A percentile compares a stretch with the other conserved stretches of the same genome.
Evolutionary conservation across 2,113 vertebrate species (phyloP).

Genomic region (Zosterops japonicus): DNA sequence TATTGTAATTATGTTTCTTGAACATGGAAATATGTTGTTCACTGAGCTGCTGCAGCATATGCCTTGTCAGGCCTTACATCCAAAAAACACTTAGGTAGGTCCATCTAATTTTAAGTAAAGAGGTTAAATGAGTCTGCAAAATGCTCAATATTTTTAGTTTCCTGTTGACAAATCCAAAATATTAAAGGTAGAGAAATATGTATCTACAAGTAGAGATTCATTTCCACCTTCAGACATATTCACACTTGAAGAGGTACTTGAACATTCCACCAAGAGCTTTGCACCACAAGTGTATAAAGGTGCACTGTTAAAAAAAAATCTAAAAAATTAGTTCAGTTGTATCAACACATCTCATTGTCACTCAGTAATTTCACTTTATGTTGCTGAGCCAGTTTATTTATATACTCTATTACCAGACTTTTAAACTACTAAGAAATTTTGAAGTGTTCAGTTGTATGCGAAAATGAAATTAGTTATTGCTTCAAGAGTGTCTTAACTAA

Average conservation of each 20-base stretch:
- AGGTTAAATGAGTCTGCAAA: background rate
- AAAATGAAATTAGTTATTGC: background rate
- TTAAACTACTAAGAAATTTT: background rate
- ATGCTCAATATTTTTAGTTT: background rate
- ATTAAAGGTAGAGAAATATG: background rate
- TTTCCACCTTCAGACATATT: background rate
- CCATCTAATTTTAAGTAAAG: background rate
- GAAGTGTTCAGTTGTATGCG: background rate
- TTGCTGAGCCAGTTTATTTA: background rate
- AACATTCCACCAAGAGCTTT: background rate
- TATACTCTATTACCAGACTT: background rate
- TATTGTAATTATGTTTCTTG: background rate
- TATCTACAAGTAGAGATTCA: background rate
- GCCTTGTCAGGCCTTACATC: background rate
- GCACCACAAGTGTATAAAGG: background rate
- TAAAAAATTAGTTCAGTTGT: background rate
- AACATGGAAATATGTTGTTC: background rate
- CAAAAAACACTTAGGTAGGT: background rate
- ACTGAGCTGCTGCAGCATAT: background rate
- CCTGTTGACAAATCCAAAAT: background rate
- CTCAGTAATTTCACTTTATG: background rate
- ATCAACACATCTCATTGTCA: background rate
- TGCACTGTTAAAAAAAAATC: background rate
- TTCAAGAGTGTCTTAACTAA: background rate
- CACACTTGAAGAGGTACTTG: background rate